Percentiles rank a stretch among this genome's conserved stretches.
Evolutionary conservation across 2,888 invertebrate species (phyloP).

Genomic region (Tiphia femorata): DNA sequence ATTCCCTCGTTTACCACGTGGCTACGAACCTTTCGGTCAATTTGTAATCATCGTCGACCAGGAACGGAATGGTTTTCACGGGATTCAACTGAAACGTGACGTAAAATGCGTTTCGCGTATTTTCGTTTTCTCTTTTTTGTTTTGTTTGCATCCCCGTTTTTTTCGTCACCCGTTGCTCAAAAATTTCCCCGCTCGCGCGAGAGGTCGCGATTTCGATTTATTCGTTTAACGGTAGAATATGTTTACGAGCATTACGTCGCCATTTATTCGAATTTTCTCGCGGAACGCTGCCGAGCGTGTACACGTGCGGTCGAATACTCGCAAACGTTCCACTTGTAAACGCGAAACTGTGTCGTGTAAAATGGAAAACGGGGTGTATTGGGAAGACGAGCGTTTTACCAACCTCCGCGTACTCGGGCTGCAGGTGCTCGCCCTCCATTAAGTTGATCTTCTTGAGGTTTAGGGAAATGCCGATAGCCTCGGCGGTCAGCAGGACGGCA

Average conservation of each 20-base stretch:
- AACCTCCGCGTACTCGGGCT: constrained; percentile 66
- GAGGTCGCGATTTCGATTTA: too few relatives aligned
- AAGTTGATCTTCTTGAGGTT: constrained; percentile 62
- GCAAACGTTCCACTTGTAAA: not conserved
- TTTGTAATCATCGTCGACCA: constrained; percentile 61
- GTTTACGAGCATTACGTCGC: too few relatives aligned
- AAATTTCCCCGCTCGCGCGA: too few relatives aligned
- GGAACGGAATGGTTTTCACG: constrained; percentile 54
- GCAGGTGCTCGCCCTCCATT: constrained; percentile 62
- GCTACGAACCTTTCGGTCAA: constrained; percentile 57
- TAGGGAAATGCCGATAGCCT: constrained; percentile 62
- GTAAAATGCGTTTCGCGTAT: too few relatives aligned
- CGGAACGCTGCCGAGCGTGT: too few relatives aligned
- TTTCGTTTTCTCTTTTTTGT: too few relatives aligned
- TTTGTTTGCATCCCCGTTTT: too few relatives aligned
- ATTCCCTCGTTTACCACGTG: not conserved
- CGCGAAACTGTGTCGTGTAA: not conserved
- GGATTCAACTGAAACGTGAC: constrained; percentile 61
- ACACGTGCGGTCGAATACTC: not conserved
- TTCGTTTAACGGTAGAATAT: too few relatives aligned
- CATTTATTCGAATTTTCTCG: too few relatives aligned
- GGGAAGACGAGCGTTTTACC: too few relatives aligned
- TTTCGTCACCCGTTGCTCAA: too few relatives aligned
- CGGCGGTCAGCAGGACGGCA: constrained; percentile 63
- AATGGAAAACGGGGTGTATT: too few relatives aligned